Evolutionary conservation across 1,140 invertebrate genomes (phyloP), one percentile per base, ranked within the genome.

Genomic region (Musca domestica): DNA sequence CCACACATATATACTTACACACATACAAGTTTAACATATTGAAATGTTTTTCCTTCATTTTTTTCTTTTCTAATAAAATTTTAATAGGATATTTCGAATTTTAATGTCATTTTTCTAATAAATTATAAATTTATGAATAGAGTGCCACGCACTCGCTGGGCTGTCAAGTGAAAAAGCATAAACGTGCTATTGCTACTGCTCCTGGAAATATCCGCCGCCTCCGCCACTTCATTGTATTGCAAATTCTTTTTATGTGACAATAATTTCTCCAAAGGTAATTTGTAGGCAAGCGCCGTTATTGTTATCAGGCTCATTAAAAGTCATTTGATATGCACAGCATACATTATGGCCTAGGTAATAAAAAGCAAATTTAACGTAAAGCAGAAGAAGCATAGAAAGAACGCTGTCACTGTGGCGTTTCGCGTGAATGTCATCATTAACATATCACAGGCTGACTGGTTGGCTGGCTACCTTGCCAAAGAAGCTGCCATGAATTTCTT

Each of bases 281-380:
- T 61, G 56, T 61, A 61, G 19, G 56, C 56, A 61, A 61, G 34
- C 34, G 27, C 34, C 56, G 41, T 61, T 61, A 61, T 61, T 61
- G 19, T 61, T 61, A 61, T 61, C 56, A 61, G 56, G 27, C 56
- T 61, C 56, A 61, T 61, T 61, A 61, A 61, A 61, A 61, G 56
- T 20, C 56, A 61, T 61, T 61, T 61, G 56, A 34, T 61, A 61
- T 61, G 56, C 56, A 61, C 27, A 19, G n/a, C 56, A 61, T 61
- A 61, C 34, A 61, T 61, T 61, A 61, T 61, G 27, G 27, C 27
- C 56, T 34, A 17, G 34, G 34, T 61, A 61, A 61, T 34, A 19
- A 61, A 30, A 61, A 41, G 34, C 48, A 51, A 51, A 51, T 51
- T 9, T 22, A 51, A 51, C 20, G 9, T 51, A 51, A 61, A 41